A percentile compares a stretch with the other conserved stretches of the same genome.
Conservation (phyloP, 53 echinoderm and acorn worm species). For the Antedon mediterranea region DNA sequence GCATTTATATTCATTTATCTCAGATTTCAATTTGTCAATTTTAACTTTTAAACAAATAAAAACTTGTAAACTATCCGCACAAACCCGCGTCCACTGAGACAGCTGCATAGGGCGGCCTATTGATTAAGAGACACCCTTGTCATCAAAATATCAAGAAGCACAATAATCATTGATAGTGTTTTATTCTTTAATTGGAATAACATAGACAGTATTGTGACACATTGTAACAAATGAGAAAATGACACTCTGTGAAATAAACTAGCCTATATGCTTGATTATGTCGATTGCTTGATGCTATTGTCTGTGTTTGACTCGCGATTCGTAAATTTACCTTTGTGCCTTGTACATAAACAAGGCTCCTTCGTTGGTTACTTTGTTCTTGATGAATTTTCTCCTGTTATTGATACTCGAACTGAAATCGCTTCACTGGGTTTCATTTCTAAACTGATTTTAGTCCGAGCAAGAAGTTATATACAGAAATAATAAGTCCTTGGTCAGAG, state of each 20-base stretch:
- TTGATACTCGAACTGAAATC: not conserved
- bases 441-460: not conserved
- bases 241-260: not conserved
- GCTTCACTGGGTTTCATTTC: not conserved
- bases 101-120: not conserved
- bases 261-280: not conserved
- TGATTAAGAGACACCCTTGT: not conserved
- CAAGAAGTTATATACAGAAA: too few species aligned
- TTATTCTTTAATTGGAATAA: not conserved
- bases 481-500: too few species aligned
- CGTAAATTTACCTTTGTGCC: not conserved
- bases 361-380: not conserved
- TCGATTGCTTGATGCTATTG: not conserved
- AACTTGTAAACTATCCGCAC: too few species aligned
- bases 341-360: not conserved
- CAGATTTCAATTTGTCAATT: too few species aligned
- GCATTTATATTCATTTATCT: too few species aligned
- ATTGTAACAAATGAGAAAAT: not conserved
- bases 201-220: not conserved
- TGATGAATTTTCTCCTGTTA: not conserved
- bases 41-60: too few species aligned
- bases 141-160: not conserved
- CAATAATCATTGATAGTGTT: not conserved
- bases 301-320: not conserved
- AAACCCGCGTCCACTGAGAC: not conserved